phyloP scores from a whole-genome alignment of 2,888 invertebrate genomes.

The Drosophila percnosoma region DNA sequence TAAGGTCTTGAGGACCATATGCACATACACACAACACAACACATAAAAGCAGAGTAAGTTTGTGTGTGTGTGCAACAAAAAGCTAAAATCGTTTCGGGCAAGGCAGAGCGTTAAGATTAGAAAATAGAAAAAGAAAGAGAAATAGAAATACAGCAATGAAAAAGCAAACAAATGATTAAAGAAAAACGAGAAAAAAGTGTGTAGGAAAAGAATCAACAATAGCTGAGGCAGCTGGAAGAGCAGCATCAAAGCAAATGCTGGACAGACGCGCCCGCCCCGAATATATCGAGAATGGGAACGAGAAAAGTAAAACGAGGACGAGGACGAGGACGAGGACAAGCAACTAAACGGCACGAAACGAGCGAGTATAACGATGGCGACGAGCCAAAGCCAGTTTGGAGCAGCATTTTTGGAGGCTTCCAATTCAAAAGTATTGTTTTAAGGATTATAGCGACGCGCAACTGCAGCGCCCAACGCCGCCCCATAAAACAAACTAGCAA shows the following conservation, averaged over 20 bases:
- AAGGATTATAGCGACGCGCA: conserved; percentile 60
- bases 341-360: conserved; percentile 54
- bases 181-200: conserved; percentile 29
- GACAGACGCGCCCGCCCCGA: conserved; percentile 42
- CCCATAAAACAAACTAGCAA: conserved; percentile 46
- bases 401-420: conserved; percentile 55
- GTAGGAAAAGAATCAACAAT: conserved; percentile 40
- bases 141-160: conserved; percentile 17
- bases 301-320: background rate
- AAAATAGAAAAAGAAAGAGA: conserved; percentile 37
- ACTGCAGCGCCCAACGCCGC: conserved; percentile 30
- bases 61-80: conserved; percentile 28
- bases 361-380: conserved; percentile 35
- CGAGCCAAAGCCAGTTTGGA: conserved; percentile 47
- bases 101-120: conserved; percentile 27
- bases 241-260: conserved; percentile 46
- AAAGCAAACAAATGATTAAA: conserved; percentile 37
- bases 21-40: conserved; percentile 8
- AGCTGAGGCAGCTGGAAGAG: conserved; percentile 28
- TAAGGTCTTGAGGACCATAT: conserved; percentile 28
- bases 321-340: conserved; percentile 23
- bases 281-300: conserved; percentile 2
- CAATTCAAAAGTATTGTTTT: conserved; percentile 74
- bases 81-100: conserved; percentile 62
- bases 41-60: background rate